These are phyloP conservation scores for Thalassoma bifasciatum DNA, from an alignment of 2,113 vertebrate species.

Conservation along the genomic window DNA sequence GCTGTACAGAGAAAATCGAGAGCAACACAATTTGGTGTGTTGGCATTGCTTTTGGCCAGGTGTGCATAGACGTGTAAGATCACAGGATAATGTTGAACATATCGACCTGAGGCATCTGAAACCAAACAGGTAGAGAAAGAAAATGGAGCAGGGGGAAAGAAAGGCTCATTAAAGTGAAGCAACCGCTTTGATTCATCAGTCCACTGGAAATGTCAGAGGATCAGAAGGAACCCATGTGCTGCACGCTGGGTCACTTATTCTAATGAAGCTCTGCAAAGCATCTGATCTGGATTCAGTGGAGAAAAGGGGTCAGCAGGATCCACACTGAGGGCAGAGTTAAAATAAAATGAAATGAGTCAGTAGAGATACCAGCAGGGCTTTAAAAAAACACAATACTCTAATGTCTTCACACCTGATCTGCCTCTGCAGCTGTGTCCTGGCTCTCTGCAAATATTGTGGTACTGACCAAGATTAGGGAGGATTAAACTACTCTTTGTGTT, in stretches of 20 bases:
- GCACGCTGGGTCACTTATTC: neutral
- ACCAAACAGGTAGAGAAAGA: conserved; percentile 4
- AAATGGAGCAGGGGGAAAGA: conserved; percentile 13
- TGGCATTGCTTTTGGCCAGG: no score
- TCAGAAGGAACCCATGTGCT: conserved; percentile 12
- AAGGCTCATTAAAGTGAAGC: conserved; percentile 33
- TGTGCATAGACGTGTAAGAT: no score
- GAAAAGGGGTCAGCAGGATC: no score
- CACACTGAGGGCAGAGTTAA: neutral
- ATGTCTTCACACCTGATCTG: neutral
- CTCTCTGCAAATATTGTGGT: neutral
- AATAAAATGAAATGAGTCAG: neutral
- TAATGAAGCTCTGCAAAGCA: conserved; percentile 7
- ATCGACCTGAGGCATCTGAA: neutral
- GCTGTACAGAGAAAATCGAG: neutral
- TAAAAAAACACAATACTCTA: neutral
- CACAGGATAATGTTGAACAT: neutral
- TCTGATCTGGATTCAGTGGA: conserved; percentile 4
- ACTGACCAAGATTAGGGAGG: neutral
- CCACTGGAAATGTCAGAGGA: conserved; percentile 41
- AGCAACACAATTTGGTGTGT: neutral
- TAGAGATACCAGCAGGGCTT: neutral
- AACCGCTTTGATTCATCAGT: conserved; percentile 23
- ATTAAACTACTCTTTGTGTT: neutral
- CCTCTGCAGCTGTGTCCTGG: neutral